These are phyloP conservation scores for Ceraclea dissimilis DNA, from an alignment of 2,888 invertebrate species.

Conservation along the genomic window DNA sequence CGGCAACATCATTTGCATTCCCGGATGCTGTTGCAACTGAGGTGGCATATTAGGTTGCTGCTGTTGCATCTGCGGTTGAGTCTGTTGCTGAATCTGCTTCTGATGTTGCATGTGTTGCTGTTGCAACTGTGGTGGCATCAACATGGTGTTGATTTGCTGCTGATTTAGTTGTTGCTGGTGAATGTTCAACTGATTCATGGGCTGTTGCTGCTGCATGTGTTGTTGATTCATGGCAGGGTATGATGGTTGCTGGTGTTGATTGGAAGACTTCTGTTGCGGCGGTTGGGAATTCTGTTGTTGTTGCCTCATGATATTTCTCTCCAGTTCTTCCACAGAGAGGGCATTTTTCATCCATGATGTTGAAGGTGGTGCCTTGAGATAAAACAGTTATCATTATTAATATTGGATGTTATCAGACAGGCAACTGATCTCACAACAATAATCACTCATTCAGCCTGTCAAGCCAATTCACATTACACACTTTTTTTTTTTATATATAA, in stretches of 20 bases:
- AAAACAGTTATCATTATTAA: background rate
- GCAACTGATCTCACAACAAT: no score
- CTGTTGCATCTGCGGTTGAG: constrained; percentile 30
- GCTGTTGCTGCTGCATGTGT: constrained; percentile 30
- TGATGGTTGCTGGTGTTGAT: constrained; percentile 20
- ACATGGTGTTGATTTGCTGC: constrained; percentile 29
- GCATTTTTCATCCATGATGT: constrained; percentile 48
- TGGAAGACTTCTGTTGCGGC: constrained; percentile 21
- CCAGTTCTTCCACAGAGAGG: constrained; percentile 66
- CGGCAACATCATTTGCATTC: constrained; percentile 17
- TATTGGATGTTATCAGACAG: no score
- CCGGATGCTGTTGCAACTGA: constrained; percentile 25
- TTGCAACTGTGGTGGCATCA: constrained; percentile 25
- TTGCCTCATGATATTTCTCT: constrained; percentile 55
- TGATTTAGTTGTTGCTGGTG: constrained; percentile 27
- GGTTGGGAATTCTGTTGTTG: constrained; percentile 31
- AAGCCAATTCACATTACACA: background rate
- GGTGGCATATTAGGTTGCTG: constrained; percentile 27
- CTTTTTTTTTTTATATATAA: no score
- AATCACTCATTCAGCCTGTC: background rate
- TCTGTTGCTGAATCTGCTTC: constrained; percentile 28
- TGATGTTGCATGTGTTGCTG: constrained; percentile 28
- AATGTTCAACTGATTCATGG: constrained; percentile 30
- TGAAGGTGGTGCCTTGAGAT: constrained; percentile 4
- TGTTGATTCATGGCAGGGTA: constrained; percentile 29